Evolutionary conservation across 2,113 vertebrate genomes (phyloP).

Genomic region (Sula dactylatra): DNA sequence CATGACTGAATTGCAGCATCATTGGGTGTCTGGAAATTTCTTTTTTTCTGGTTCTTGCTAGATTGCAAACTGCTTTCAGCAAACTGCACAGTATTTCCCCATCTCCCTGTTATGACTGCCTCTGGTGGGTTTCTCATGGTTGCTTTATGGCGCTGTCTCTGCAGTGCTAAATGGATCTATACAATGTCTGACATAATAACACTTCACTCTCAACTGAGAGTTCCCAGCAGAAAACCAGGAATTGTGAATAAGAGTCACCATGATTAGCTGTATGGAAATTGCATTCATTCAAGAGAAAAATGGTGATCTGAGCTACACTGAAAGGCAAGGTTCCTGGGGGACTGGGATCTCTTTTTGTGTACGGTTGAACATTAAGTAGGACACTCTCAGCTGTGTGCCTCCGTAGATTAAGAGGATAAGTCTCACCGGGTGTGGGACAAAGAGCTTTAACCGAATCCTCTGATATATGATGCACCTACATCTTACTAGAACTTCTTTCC

Average conservation of each 20-base stretch:
- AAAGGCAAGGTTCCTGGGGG: background rate
- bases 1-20: constrained; percentile 35
- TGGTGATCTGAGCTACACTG: background rate
- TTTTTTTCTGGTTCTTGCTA: background rate
- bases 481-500: background rate
- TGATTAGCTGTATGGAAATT: background rate
- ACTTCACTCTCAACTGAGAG: background rate
- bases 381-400: background rate
- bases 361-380: background rate
- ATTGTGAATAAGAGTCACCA: background rate
- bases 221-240: background rate
- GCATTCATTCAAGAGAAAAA: background rate
- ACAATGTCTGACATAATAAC: background rate
- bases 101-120: background rate
- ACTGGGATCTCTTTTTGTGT: background rate
- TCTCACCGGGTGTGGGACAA: background rate
- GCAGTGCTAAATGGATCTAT: background rate
- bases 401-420: background rate
- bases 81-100: constrained; percentile 10
- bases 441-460: background rate
- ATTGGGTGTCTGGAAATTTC: background rate
- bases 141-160: background rate
- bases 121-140: background rate
- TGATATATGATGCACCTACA: background rate
- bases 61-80: constrained; percentile 54